Evolutionary conservation across 2,113 vertebrate species (phyloP).

Genomic region (Donacobius atricapilla): DNA sequence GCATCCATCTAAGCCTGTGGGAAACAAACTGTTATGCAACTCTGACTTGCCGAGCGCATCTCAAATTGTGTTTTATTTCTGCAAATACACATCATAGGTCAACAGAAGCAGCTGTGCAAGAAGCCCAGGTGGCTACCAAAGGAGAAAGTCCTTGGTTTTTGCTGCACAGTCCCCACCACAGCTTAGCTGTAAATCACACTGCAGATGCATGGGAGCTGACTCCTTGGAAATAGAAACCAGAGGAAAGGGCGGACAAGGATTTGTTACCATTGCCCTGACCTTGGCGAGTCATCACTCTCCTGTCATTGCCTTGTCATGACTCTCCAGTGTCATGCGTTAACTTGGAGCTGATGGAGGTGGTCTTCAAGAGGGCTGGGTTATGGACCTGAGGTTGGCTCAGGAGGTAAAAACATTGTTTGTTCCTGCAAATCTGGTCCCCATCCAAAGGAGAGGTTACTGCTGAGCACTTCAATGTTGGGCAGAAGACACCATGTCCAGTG

Average conservation of each 20-base stretch:
- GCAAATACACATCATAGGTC: not conserved
- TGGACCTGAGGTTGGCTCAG: not conserved
- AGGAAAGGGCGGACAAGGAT: not conserved
- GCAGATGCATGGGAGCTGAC: constrained; percentile 60
- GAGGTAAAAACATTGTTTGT: not conserved
- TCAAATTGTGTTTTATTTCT: constrained; percentile 61
- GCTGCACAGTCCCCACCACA: not conserved
- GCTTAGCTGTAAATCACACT: constrained; percentile 42
- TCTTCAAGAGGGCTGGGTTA: not conserved
- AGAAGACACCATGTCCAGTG: not conserved
- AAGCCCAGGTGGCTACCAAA: constrained; percentile 62
- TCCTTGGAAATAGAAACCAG: constrained; percentile 71
- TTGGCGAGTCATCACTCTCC: constrained; percentile 17
- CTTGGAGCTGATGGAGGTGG: not conserved
- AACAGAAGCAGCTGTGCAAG: constrained; percentile 54
- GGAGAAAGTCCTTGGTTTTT: not conserved
- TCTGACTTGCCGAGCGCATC: constrained; percentile 2
- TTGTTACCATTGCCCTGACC: constrained; percentile 34
- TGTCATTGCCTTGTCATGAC: not conserved
- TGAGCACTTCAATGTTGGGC: not conserved
- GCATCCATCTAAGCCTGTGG: constrained; percentile 50
- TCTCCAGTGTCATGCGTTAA: not conserved
- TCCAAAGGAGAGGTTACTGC: not conserved
- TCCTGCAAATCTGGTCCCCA: not conserved
- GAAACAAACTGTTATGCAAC: constrained; percentile 60